Evolutionary conservation across 2,113 vertebrate genomes (phyloP), one percentile per base, ranked within the genome.

Genomic region (Orcinus orca): DNA sequence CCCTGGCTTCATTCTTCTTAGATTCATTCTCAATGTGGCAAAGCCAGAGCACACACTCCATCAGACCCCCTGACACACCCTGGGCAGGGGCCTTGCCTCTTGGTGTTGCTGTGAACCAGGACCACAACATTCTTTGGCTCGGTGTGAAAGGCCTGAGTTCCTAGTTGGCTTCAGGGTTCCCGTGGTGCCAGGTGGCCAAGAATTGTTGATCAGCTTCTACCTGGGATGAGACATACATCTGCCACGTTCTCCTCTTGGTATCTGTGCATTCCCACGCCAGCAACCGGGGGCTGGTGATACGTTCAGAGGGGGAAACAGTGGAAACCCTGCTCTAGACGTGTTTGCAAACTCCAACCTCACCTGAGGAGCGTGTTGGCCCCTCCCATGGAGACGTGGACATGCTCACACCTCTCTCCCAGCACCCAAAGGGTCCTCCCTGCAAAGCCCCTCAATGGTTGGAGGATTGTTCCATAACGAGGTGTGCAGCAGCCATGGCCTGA

Each of bases 121-220:
- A 26, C 53, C 12, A 26, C 13, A 4, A 36, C 26, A 1, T 8
- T 8, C 12, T 74, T 44, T 2, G 63, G 47, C 63, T n/a, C 13
- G 14, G 18, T 1, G 10, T 6, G 18, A 13, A 41, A 7, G 18
- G 12, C 18, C 71, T 11, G 5, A 6, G 41, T 11, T 47, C 21
- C 38, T 36, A 13, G 11, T 5, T 7, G 10, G 10, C n/a, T 47
- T 38, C n/a, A 0, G 6, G 33, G 18, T 63, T 58, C 26, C 44
- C 0, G 0, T 15, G 44, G 26, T 2, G 3, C 26, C 33, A 0
- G 2, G 68, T 1, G 33, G 3, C 0, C 11, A 5, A 38, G 25
- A 6, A 1, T 6, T 31, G 8, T 11, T 0, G 0, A 20, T 4
- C n/a, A 2, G 2, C 58, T 33, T 1, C 4, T 53, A 4, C 6